Evolutionary conservation across 2,888 invertebrate species (phyloP), one percentile per base, ranked within the genome.

Genomic region (Clanis bilineata): DNA sequence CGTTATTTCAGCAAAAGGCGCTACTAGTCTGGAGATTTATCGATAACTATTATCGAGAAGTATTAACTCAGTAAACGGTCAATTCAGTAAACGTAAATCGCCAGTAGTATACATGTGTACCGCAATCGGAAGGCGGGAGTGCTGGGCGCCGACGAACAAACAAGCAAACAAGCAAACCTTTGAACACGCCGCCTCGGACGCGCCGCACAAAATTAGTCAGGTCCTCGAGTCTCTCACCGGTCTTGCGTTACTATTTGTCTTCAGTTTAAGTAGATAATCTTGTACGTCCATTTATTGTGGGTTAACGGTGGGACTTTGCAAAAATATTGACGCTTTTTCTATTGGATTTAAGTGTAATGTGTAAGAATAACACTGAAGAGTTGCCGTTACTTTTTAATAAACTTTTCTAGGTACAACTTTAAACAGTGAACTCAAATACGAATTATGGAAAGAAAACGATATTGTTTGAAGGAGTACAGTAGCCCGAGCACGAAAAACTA

Each of bases 61-160:
- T n/a, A n/a, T n/a, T n/a, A n/a, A n/a, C n/a, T n/a, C n/a, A n/a
- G n/a, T n/a, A n/a, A n/a, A n/a, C n/a, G 6, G 18, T 41, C 18
- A 7, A 18, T 25, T 7, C 7, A 47, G 7, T 4, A 10, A n/a
- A 15, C 15, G 25, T n/a, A 47, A 28, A 28, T 25, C 47, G 15
- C 6, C 25, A 47, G 47, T 28, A 47, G 15, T 15, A 15, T 51
- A 51, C 51, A 51, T 18, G 51, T 32, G 18, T 21, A 32, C 51
- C 32, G 18, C 21, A 28, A 44, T 44, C 57, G 28, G 57, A 38
- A 55, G 38, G 6, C 55, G 21, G 43, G 61, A 62, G 62, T 62
- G 67, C 58, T 56, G 70, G 71, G 71, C 71, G 71, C 71, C 71
- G 64, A 21, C 61, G 61, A 39, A 63, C 59, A 60, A 60, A 60